phyloP scores from a whole-genome alignment of 2,113 vertebrate species.

The Macquaria australasica region DNA sequence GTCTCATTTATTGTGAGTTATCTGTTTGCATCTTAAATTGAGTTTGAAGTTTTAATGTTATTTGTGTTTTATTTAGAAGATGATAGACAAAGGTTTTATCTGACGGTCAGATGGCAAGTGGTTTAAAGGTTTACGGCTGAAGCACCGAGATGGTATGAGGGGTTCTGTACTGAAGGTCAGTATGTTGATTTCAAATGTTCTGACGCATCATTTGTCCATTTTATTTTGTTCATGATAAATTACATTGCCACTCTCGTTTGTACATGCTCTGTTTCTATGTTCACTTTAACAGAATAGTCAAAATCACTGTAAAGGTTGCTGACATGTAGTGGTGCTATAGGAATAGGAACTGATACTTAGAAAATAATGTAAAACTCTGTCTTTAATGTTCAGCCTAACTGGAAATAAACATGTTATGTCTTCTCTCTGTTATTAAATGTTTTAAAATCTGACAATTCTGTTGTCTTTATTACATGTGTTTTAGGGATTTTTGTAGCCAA shows the following conservation, averaged over 20 bases:
- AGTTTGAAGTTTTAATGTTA: conserved; percentile 38
- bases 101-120: conserved; percentile 70
- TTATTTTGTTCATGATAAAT: conserved; percentile 27
- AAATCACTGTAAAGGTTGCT: conserved; percentile 36
- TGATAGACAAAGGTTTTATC: conserved; percentile 11
- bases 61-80: conserved; percentile 30
- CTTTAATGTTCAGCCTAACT: conserved; percentile 60
- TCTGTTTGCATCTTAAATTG: conserved; percentile 32
- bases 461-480: conserved; percentile 2
- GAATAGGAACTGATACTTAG: conserved; percentile 16
- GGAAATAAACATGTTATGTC: conserved; percentile 64
- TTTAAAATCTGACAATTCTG: conserved; percentile 7
- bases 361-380: conserved; percentile 34
- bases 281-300: conserved; percentile 12
- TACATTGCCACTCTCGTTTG: conserved; percentile 18
- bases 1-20: conserved; percentile 12
- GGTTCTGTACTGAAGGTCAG: conserved; percentile 9
- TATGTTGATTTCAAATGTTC: conserved; percentile 25
- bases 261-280: conserved; percentile 31
- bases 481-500: background rate
- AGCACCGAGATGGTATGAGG: conserved; percentile 17
- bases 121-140: conserved; percentile 43
- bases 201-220: conserved; percentile 1
- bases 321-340: conserved; percentile 32
- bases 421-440: conserved; percentile 56